These are phyloP conservation scores for Varanus salvator DNA, from an alignment of 2,113 vertebrate genomes.

Conservation along the genomic window DNA sequence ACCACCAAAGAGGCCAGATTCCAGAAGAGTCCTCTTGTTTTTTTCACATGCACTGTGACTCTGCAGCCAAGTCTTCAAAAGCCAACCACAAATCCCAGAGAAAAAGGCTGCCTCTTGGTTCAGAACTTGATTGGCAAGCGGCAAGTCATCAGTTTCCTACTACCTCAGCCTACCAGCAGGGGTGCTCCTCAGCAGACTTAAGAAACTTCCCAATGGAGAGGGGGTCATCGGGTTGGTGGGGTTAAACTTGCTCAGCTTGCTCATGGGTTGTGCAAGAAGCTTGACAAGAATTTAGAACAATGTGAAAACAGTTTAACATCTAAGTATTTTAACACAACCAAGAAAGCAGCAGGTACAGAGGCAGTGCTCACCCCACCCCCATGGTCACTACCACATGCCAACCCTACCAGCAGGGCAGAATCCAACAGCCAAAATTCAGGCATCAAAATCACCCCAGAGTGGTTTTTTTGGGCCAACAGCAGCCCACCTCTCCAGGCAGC, in stretches of 20 bases:
- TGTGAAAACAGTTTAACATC: no score
- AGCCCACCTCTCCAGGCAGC: slow-evolving; percentile 17
- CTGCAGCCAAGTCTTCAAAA: not conserved
- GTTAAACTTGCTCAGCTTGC: not conserved
- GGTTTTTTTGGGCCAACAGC: slow-evolving; percentile 53
- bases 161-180: not conserved
- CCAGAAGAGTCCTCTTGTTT: no score
- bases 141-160: not conserved
- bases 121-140: no score
- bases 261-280: not conserved
- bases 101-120: no score
- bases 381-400: slow-evolving; percentile 20
- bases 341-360: not conserved
- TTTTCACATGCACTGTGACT: not conserved
- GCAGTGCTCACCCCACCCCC: slow-evolving; percentile 39
- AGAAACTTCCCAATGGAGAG: no score
- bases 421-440: slow-evolving; percentile 52
- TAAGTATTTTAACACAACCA: not conserved
- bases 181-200: no score
- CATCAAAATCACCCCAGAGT: slow-evolving; percentile 1
- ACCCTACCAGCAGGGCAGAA: not conserved
- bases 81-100: no score
- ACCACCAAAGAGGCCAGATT: no score
- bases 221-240: no score
- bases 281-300: not conserved